Percentiles rank a stretch among this genome's conserved stretches.
Evolutionary conservation across 2,113 vertebrate genomes (phyloP).

Genomic region (Pachyramphus minor): DNA sequence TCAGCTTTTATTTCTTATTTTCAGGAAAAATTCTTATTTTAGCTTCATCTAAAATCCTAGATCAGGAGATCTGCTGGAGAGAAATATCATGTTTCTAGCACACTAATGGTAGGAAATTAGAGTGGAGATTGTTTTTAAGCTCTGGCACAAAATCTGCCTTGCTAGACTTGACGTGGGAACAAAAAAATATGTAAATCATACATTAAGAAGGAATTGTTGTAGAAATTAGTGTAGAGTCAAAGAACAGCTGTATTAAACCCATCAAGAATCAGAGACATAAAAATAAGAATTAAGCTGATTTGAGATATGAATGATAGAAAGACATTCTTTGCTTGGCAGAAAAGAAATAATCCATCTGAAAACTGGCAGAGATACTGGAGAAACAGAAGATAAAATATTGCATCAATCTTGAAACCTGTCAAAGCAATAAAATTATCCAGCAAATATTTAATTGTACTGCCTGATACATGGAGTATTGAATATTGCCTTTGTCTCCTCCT

Average conservation of each 20-base stretch:
- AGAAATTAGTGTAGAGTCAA: neutral
- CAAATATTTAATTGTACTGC: neutral
- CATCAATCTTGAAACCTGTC: conserved; percentile 7
- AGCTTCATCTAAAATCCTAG: neutral
- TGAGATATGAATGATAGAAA: conserved; percentile 20
- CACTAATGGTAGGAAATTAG: conserved; percentile 3
- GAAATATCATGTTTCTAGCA: neutral
- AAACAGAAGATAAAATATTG: conserved; percentile 25
- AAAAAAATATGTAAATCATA: neutral
- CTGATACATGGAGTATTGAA: neutral
- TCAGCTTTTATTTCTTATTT: neutral
- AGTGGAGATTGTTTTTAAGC: neutral
- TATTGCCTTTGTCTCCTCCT: neutral
- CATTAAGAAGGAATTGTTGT: neutral
- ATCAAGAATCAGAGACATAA: neutral
- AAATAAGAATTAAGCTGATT: neutral
- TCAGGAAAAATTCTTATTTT: neutral
- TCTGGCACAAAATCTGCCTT: neutral
- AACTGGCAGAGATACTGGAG: neutral
- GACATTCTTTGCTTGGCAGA: neutral
- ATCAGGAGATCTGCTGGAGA: neutral
- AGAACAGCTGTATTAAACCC: neutral
- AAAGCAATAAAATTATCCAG: conserved; percentile 34
- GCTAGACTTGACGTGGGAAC: neutral
- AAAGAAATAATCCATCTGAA: conserved; percentile 13